These are phyloP conservation scores for Acleris cristana DNA, from an alignment of 2,888 invertebrate genomes.

Conservation along the genomic window DNA sequence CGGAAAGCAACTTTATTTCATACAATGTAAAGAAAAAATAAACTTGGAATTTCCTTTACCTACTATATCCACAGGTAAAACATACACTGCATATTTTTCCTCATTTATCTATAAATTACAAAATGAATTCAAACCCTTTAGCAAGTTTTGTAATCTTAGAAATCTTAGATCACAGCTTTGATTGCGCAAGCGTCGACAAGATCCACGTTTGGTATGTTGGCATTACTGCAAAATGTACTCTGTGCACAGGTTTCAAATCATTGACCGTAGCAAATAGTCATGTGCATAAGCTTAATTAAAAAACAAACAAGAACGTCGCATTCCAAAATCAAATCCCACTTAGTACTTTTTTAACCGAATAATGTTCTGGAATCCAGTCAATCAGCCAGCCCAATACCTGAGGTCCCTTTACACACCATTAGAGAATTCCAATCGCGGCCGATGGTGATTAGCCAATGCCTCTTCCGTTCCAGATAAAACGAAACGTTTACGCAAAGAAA, in stretches of 20 bases:
- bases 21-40: no score
- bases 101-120: no score
- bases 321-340: slow-evolving; percentile 16
- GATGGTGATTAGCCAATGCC: slow-evolving; percentile 22
- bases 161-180: slow-evolving; percentile 3
- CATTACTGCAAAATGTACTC: neutral
- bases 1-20: no score
- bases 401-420: slow-evolving; percentile 19
- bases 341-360: slow-evolving; percentile 9
- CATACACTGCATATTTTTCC: no score
- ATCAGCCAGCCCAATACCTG: slow-evolving; percentile 13
- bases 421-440: slow-evolving; percentile 19
- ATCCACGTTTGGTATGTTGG: slow-evolving; percentile 11
- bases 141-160: neutral
- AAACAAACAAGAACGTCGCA: neutral
- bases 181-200: slow-evolving; percentile 11
- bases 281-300: neutral
- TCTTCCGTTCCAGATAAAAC: slow-evolving; percentile 24
- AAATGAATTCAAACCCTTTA: no score
- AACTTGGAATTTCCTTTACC: no score
- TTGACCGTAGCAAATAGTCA: neutral
- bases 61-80: no score
- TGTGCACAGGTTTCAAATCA: neutral
- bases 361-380: slow-evolving; percentile 20
- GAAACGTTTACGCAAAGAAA: slow-evolving; percentile 19